Base-by-base conservation (phyloP, 2,797 vertebrate genomes). In the Podarcis siculus region DNA sequence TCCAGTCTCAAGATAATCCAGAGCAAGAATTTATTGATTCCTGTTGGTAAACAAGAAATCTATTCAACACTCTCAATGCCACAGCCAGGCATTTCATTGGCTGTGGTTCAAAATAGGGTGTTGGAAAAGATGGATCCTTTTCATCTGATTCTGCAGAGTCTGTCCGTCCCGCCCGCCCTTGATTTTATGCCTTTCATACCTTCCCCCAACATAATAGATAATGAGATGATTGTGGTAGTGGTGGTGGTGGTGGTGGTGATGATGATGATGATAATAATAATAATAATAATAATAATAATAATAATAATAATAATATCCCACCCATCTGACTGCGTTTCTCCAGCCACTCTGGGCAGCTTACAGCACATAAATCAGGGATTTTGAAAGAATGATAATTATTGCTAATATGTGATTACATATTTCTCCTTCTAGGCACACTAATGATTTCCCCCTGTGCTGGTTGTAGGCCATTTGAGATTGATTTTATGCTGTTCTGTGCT, bases 211-310 rank as follows among this genome's bases (percentile, higher is more conserved):
- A 42, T 4, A 30, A 67, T 45, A 72, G 30, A 55, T 13, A 69
- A 69, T 17, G 64, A 45, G 42, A 45, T 45, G 4, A 39, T n/a
- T n/a, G n/a, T n/a, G n/a, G n/a, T n/a, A n/a, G n/a, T n/a, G n/a
- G n/a, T n/a, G 39, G 6, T 39, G 39, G 1, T 42, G 42, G 0
- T 42, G 42, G 1, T 49, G 10, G 1, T 49, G 10, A 2, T 13
- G 10, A 1, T 49, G 10, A 13, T 49, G 10, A 13, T 49, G 0
- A 49, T 49, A 0, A 49, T 49, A 0, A 49, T 13, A 1, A 49
- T 49, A 1, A 45, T 45, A 10, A 45, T 45, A 2, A 45, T 45
- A 10, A 45, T 45, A 10, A 45, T 45, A 9, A 45, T 45, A 45
- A 45, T 45, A 45, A 45, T 45, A 45, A 45, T 42, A 42, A 42